Base-by-base conservation (phyloP, 2,113 vertebrate species). In the Alouatta palliata region DNA sequence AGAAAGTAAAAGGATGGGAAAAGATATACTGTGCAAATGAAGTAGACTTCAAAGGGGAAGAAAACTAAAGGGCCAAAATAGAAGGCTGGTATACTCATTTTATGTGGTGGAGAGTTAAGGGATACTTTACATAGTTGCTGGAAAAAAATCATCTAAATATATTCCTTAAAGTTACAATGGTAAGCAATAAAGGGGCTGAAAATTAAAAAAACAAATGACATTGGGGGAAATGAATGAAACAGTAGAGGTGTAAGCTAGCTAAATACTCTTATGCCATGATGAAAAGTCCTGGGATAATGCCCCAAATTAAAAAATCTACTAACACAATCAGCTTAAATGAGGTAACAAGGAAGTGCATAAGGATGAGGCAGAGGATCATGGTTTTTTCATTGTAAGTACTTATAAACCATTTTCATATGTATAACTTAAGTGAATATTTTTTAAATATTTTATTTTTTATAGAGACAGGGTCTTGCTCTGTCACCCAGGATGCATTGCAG, bases 1-100 rank as follows among this genome's bases (percentile, higher is more conserved):
- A n/a, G 54, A 95, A 96, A 70, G 35, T 70, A 45, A 93, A 96
- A 85, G n/a, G n/a, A 54, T 83, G 58, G 21, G 45, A 89, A 89
- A 95, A 58, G n/a, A 81, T 66, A 71, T 64, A 71, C 52, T 82
- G 4, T 79, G 35, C 35, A 93, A 96, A 75, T 94, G 76, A 91
- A 92, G 25, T 81, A 58, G 27, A 88, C 14, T 76, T 96, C 54
- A 58, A 86, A 16, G n/a, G 66, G 45, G 56, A 80, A 14, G 17
- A 87, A 90, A 91, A 95, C 32, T 79, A 79, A 94, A 49, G 66
- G 8, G n/a, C 54, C 45, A 79, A 86, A 73, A 80, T 40, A 58
- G 20, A 93, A 77, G 37, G n/a, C 14, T 91, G 6, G 6, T 82
- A 35, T 77, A 85, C 17, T 94, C 30, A 23, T 82, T 71, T 91